Evolutionary conservation across 1,140 invertebrate genomes (phyloP).

Genomic region (Propsilocerus akamusi): DNA sequence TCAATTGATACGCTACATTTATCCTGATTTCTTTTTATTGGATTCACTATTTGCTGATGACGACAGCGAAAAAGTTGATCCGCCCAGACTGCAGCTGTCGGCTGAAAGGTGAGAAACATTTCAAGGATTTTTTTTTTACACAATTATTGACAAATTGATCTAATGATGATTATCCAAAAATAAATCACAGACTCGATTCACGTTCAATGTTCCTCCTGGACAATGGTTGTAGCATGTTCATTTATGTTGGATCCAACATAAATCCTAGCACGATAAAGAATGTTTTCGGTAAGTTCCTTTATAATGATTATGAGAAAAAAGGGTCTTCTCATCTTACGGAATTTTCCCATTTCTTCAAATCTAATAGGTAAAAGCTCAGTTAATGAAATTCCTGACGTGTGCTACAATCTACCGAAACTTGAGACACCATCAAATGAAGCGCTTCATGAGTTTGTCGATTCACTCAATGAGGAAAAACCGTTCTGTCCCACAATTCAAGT

Average conservation of each 20-base stretch:
- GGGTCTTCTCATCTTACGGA: slow-evolving; percentile 1
- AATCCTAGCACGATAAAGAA: slow-evolving; percentile 54
- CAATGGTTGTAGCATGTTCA: slow-evolving; percentile 58
- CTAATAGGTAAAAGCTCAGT: slow-evolving; percentile 34
- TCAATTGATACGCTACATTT: slow-evolving; percentile 67
- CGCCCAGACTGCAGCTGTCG: slow-evolving; percentile 44
- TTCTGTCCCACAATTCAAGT: slow-evolving; percentile 58
- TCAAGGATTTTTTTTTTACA: not conserved
- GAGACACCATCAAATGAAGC: slow-evolving; percentile 55
- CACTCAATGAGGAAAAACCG: slow-evolving; percentile 71
- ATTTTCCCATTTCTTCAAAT: slow-evolving; percentile 12
- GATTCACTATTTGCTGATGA: slow-evolving; percentile 42
- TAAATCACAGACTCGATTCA: slow-evolving; percentile 49
- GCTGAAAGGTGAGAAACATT: slow-evolving; percentile 35
- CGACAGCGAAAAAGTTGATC: slow-evolving; percentile 32
- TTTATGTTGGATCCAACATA: slow-evolving; percentile 75
- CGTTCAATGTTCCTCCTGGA: slow-evolving; percentile 87
- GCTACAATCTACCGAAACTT: slow-evolving; percentile 60
- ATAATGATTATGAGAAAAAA: not conserved
- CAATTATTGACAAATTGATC: slow-evolving; percentile 7
- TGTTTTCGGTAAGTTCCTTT: slow-evolving; percentile 34
- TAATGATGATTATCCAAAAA: slow-evolving; percentile 5
- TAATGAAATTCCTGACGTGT: slow-evolving; percentile 32
- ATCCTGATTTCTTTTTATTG: slow-evolving; percentile 87
- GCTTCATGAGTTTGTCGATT: slow-evolving; percentile 62